A percentile compares a stretch with the other conserved stretches of the same genome.
These are phyloP conservation scores for Strigops habroptila DNA, from an alignment of 2,113 vertebrate genomes.

Conservation along the genomic window DNA sequence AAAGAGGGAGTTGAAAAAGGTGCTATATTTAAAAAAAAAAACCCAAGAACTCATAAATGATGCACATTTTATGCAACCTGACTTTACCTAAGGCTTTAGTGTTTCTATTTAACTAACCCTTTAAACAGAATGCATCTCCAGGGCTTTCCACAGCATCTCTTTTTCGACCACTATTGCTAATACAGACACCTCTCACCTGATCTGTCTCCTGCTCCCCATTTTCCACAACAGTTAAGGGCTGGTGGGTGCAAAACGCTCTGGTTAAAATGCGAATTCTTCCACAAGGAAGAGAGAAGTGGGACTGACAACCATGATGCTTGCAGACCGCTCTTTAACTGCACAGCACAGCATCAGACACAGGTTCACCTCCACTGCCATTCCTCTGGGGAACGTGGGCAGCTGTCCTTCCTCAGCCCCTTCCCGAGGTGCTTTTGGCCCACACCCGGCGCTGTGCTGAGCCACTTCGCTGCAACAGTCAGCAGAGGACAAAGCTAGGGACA, in stretches of 20 bases:
- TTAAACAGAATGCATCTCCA: background rate
- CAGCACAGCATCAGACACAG: background rate
- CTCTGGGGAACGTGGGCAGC: background rate
- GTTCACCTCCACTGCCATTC: rapidly evolving
- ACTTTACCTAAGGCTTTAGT: background rate
- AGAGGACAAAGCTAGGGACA: background rate
- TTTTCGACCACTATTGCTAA: background rate
- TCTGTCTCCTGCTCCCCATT: background rate
- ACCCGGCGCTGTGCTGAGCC: background rate
- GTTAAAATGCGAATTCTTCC: background rate
- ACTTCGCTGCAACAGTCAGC: background rate
- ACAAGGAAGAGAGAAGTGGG: background rate
- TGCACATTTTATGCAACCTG: background rate
- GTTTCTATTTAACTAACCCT: background rate
- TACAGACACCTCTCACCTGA: background rate
- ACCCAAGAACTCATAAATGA: rapidly evolving
- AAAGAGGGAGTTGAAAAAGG: background rate
- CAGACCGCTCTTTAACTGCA: rapidly evolving
- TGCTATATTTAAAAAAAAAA: background rate
- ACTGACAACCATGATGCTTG: background rate
- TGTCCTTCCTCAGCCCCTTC: background rate
- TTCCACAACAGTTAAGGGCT: background rate
- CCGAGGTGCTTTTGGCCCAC: rapidly evolving
- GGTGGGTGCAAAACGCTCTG: background rate
- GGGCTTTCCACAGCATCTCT: background rate